Base-by-base conservation (phyloP, 2,113 vertebrate genomes). In the Butorides virescens region DNA sequence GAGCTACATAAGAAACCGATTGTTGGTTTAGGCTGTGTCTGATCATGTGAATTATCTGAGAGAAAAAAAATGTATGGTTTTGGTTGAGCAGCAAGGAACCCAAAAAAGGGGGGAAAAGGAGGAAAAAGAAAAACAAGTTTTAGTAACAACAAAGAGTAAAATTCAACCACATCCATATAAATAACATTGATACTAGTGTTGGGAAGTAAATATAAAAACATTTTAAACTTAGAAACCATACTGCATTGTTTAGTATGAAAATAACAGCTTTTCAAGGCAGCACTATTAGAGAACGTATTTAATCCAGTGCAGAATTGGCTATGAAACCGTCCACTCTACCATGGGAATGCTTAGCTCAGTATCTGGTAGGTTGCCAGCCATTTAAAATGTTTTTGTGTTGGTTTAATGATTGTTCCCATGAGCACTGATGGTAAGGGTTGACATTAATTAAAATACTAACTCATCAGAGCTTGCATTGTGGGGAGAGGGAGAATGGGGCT, bases 301-400 rank as follows among this genome's bases (percentile, higher is more conserved):
- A 98, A 98, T 96, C 93, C 93, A 92, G 95, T 32, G 86, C 92
- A 80, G 97, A 98, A 95, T 22, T 98, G 97, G 97, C 97, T 97
- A 96, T 70, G 92, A 95, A 92, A 89, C 97, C 53, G 11, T 97
- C 96, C 95, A 85, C 80, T 94, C 96, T 88, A 89, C 75, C 95
- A 94, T 97, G 63, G 91, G 95, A 97, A 97, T 97, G 94, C 97
- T 98, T 97, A 98, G 96, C 97, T 97, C 93, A 30, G 96, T 90
- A 88, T 85, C 96, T 98, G 98, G 97, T 95, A 96, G 94, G 82
- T n/a, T 98, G 98, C 98, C 98, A 98, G 94, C 78, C 96, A 73
- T 97, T 97, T 97, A 91, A 96, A 97, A 98, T 97, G 98, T 97
- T 98, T 98, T 97, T 97, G 97, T 97, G 97, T 93, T 93, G 90